These are phyloP conservation scores for Leptopilina syphax DNA, from an alignment of 2,888 invertebrate genomes.

Conservation along the genomic window DNA sequence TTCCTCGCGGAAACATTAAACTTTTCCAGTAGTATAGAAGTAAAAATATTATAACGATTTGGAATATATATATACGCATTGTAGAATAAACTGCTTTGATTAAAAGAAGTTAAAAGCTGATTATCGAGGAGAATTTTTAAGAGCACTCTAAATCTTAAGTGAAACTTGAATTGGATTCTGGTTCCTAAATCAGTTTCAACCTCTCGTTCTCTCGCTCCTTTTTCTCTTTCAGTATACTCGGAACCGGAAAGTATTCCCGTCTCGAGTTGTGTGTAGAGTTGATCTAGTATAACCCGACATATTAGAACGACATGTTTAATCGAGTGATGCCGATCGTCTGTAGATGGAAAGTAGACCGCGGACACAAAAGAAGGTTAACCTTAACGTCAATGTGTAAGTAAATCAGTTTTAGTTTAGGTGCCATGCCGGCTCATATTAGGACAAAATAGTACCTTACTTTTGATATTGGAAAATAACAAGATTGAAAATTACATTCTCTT, in stretches of 20 bases:
- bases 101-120: constrained; percentile 6
- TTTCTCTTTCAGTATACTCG: background rate
- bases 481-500: constrained; percentile 3
- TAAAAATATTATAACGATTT: too few species aligned
- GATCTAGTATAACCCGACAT: background rate
- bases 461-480: background rate
- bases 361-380: constrained; percentile 10
- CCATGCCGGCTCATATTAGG: background rate
- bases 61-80: too few species aligned
- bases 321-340: constrained; percentile 6
- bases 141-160: constrained; percentile 15
- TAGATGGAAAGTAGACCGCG: constrained; percentile 21
- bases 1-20: too few species aligned
- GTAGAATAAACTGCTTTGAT: background rate
- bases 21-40: too few species aligned
- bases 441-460: background rate
- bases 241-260: constrained; percentile 6
- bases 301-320: constrained; percentile 20
- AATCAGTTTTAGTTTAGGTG: background rate
- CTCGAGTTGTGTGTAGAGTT: background rate
- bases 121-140: constrained; percentile 12
- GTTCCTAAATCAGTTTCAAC: background rate
- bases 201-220: background rate
- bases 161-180: constrained; percentile 10
- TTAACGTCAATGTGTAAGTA: constrained; percentile 5